phyloP scores from a whole-genome alignment of 2,888 invertebrate species.

The Entomobrya multifasciata region DNA sequence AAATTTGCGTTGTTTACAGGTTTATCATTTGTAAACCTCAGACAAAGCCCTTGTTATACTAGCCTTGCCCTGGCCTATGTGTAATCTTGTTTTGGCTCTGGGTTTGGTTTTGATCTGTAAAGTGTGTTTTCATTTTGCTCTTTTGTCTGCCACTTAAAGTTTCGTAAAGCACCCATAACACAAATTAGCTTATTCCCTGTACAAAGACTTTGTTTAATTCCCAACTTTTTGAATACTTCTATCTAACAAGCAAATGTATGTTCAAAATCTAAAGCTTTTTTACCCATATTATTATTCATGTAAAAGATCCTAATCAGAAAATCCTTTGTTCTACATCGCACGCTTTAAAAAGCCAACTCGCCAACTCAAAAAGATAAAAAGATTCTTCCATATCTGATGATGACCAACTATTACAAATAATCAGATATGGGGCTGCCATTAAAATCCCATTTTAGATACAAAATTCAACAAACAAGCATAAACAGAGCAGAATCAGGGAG shows the following conservation, averaged over 20 bases:
- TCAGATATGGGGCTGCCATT: neutral
- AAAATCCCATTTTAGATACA: too few species aligned
- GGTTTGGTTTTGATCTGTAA: neutral
- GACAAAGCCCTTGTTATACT: neutral
- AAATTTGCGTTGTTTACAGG: constrained; percentile 24
- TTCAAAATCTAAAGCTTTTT: neutral
- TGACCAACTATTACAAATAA: constrained; percentile 27
- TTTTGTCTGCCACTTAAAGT: neutral
- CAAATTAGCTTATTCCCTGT: neutral
- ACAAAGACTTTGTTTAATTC: neutral
- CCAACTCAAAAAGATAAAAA: constrained; percentile 1
- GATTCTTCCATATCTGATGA: constrained; percentile 12
- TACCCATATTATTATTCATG: neutral
- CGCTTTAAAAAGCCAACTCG: neutral
- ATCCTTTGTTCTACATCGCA: neutral
- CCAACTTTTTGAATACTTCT: constrained; percentile 4
- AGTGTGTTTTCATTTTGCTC: constrained; percentile 11
- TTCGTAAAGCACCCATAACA: neutral
- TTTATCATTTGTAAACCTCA: constrained; percentile 7
- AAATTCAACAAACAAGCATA: neutral
- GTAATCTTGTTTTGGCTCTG: constrained; percentile 28
- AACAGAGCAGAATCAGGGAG: too few species aligned
- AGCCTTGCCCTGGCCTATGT: neutral
- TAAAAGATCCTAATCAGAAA: neutral
- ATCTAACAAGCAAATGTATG: neutral